Percentiles rank a stretch among this genome's conserved stretches.
Conservation (phyloP, 2,113 vertebrate genomes). For the Alethe diademata region DNA sequence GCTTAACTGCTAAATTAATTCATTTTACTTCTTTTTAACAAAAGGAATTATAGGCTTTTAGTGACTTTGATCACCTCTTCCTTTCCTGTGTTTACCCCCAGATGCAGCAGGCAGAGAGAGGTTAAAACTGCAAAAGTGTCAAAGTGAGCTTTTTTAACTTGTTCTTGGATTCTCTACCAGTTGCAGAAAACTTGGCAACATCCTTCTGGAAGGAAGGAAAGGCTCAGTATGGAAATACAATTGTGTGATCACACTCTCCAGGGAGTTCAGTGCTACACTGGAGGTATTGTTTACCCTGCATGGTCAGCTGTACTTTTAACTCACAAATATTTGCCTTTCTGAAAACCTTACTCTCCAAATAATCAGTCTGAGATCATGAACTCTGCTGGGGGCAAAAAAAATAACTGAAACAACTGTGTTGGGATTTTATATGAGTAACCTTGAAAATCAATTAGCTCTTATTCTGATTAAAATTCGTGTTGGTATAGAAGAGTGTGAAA, state of each 20-base stretch:
- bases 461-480: background rate
- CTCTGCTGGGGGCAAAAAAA: background rate
- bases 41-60: background rate
- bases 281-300: constrained; percentile 33
- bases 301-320: constrained; percentile 33
- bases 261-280: constrained; percentile 23
- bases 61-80: background rate
- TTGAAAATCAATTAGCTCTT: background rate
- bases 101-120: background rate
- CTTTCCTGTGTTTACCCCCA: background rate
- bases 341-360: constrained; percentile 5
- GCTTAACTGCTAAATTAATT: background rate
- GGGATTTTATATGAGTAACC: background rate
- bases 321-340: constrained; percentile 52
- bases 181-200: constrained; percentile 29
- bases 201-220: constrained; percentile 52
- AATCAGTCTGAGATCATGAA: constrained; percentile 4
- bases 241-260: background rate
- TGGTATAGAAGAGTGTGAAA: background rate
- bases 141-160: background rate
- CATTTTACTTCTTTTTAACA: background rate
- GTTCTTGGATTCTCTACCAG: background rate
- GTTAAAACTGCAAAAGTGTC: background rate
- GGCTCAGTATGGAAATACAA: constrained; percentile 5
- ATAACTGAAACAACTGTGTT: background rate